Conservation (phyloP, 2,797 vertebrate species). For the Allobates femoralis region DNA sequence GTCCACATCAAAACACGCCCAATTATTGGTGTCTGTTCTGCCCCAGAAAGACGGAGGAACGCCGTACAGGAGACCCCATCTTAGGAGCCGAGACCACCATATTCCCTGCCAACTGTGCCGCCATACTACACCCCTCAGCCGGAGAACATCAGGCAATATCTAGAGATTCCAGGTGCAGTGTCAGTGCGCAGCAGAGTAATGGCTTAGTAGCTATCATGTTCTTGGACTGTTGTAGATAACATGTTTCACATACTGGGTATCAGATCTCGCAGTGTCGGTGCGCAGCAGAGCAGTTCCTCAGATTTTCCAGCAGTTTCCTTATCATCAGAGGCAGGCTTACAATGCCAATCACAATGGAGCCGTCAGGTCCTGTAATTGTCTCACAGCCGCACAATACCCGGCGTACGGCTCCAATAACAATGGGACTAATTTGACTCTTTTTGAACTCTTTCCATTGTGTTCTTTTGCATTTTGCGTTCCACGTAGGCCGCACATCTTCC, state of each 20-base stretch:
- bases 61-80: background rate
- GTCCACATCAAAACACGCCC: constrained; percentile 64
- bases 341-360: no score
- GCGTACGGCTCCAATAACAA: constrained; percentile 8
- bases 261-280: no score
- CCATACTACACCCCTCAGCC: no score
- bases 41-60: constrained; percentile 38
- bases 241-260: no score
- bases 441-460: background rate
- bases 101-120: background rate
- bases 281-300: no score
- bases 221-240: no score
- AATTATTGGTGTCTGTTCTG: constrained; percentile 65
- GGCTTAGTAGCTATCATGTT: no score
- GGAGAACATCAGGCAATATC: no score
- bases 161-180: no score
- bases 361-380: background rate
- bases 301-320: no score
- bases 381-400: constrained; percentile 1
- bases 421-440: background rate
- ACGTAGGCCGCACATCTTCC: background rate
- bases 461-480: background rate
- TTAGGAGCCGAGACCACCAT: background rate
- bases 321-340: no score
- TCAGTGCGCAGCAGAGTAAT: background rate